A percentile compares a stretch with the other conserved stretches of the same genome.
Conservation (phyloP, 37 sponge, comb jelly and placozoan genomes). For the Chondrosia reniformis region DNA sequence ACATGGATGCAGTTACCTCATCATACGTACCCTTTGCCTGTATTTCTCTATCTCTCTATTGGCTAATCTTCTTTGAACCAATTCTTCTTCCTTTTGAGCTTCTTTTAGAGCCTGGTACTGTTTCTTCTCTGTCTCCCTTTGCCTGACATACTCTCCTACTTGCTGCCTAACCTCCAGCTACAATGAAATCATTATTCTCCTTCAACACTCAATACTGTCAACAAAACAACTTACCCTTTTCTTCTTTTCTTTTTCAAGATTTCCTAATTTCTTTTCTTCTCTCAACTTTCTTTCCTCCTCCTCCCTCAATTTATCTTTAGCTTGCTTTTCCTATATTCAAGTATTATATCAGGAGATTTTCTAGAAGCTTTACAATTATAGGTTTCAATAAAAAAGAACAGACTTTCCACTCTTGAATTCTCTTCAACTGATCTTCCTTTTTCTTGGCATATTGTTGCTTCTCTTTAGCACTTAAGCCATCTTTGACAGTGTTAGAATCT, state of each 20-base stretch:
- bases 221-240: too few relatives aligned
- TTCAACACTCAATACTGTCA: too few relatives aligned
- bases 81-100: slow-evolving; percentile 30
- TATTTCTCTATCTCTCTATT: slow-evolving; percentile 58
- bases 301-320: neutral
- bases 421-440: too few relatives aligned
- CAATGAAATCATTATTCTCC: too few relatives aligned
- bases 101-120: slow-evolving; percentile 8
- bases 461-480: too few relatives aligned
- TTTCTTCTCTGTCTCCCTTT: slow-evolving; percentile 36
- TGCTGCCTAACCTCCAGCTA: slow-evolving; percentile 33
- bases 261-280: neutral
- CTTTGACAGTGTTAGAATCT: too few relatives aligned
- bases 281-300: neutral
- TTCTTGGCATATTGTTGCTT: too few relatives aligned
- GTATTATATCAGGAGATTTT: too few relatives aligned
- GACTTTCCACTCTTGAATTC: too few relatives aligned
- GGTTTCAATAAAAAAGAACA: too few relatives aligned
- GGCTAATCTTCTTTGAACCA: slow-evolving; percentile 32
- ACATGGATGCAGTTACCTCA: neutral
- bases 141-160: slow-evolving; percentile 27
- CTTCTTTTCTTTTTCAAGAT: neutral
- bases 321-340: slow-evolving; percentile 1
- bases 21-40: slow-evolving; percentile 60
- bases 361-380: too few relatives aligned